These are phyloP conservation scores for Sprattus sprattus DNA, from an alignment of 2,113 vertebrate species.

Conservation along the genomic window DNA sequence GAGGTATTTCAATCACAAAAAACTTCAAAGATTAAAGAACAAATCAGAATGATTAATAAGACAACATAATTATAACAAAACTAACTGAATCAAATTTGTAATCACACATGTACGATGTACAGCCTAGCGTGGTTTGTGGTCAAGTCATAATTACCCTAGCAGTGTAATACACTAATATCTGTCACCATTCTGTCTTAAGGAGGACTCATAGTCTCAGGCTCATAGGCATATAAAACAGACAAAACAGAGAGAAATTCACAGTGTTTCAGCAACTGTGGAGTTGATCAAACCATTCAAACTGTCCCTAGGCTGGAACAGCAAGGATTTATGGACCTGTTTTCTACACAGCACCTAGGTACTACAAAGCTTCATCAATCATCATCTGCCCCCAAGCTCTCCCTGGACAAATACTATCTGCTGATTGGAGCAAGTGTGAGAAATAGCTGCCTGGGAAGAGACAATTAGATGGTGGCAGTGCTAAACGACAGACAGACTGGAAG, in stretches of 20 bases:
- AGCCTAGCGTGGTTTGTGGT: neutral
- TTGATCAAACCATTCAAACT: neutral
- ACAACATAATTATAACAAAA: neutral
- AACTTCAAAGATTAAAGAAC: neutral
- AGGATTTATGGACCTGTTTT: constrained; percentile 6
- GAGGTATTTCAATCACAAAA: neutral
- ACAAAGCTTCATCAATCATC: neutral
- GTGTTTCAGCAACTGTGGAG: neutral
- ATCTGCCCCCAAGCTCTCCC: neutral
- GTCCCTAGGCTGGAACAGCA: neutral
- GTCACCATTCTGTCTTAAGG: neutral
- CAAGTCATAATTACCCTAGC: neutral
- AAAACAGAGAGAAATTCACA: neutral
- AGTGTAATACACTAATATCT: neutral
- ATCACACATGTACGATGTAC: neutral
- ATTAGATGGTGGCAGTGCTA: neutral
- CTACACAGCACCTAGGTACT: neutral
- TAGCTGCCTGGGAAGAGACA: neutral
- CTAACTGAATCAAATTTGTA: neutral
- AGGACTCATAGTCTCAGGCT: neutral
- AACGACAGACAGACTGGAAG: neutral
- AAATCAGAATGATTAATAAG: neutral
- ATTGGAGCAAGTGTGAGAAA: constrained; percentile 16
- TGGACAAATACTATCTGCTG: constrained; percentile 1
- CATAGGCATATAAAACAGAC: neutral